phyloP scores from a whole-genome alignment of 2,888 invertebrate genomes.

The Luperina testacea region DNA sequence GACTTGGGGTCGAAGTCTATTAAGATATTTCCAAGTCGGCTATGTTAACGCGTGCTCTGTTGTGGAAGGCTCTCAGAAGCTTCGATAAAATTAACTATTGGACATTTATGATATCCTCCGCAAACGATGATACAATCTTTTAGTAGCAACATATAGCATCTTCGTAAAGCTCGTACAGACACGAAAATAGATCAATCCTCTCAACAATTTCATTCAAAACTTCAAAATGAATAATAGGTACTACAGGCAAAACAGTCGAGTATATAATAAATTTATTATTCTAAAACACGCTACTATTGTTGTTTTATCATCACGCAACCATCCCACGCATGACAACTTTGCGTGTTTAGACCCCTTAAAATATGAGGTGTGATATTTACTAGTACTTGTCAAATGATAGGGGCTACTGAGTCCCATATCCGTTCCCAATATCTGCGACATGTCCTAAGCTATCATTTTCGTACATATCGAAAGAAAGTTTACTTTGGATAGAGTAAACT shows the following conservation, averaged over 20 bases:
- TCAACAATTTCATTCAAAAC: constrained; percentile 34
- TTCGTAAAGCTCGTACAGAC: background rate
- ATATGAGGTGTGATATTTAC: constrained; percentile 21
- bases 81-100: background rate
- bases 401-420: constrained; percentile 31
- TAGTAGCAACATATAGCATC: too few species aligned
- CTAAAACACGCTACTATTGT: constrained; percentile 33
- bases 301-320: constrained; percentile 33
- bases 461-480: constrained; percentile 27
- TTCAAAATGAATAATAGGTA: constrained; percentile 6
- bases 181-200: too few species aligned
- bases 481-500: constrained; percentile 16
- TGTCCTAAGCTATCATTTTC: constrained; percentile 21
- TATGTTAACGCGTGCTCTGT: background rate
- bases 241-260: constrained; percentile 2
- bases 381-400: constrained; percentile 21
- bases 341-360: constrained; percentile 32
- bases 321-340: constrained; percentile 7
- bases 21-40: background rate
- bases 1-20: background rate
- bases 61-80: background rate
- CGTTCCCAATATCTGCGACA: constrained; percentile 40
- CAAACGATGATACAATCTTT: background rate
- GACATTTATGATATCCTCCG: background rate
- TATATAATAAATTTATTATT: constrained; percentile 9